Base-by-base conservation (phyloP, 2,888 invertebrate species). In the Drosophila kokeensis region DNA sequence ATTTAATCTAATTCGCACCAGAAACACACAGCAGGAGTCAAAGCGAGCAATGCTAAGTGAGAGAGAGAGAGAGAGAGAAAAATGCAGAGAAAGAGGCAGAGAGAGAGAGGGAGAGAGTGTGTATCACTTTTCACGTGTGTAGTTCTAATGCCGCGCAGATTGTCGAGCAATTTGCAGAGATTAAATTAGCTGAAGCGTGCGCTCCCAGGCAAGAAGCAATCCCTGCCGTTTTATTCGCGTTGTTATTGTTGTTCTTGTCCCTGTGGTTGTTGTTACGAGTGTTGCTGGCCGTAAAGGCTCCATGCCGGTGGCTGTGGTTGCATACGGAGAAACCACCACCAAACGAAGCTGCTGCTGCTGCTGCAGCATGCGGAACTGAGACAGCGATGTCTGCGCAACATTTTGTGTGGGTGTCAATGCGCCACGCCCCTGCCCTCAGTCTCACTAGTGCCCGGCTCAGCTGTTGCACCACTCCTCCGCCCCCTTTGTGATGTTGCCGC, bases 111-210 rank as follows among this genome's bases (percentile, higher is more conserved):
- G 24, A 8, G 45, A 6, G 52, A 34, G 38, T 53, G 32, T 45
- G 29, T 75, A 82, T 82, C 82, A 77, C 72, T 78, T 81, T 83
- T 82, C 88, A 87, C 86, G 88, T 87, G 82, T 81, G 85, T 69
- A 75, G 73, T 73, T 89, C 81, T 91, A 90, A 91, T 91, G 86
- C 92, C 81, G 82, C 73, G 91, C 92, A 92, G 92, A 92, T 92
- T 92, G 93, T 89, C 88, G 85, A 91, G 90, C 92, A 92, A 92
- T 93, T 92, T 92, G 92, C 91, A 87, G 89, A 91, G 92, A 92
- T 92, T 93, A 93, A 92, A 92, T 92, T 92, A 92, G 92, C 92
- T 86, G 82, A 84, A 87, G 85, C 90, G 87, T 89, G 81, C 77
- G 77, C 63, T 76, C 21, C 69, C 69, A 73, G 59, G 66, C 65